Conservation (phyloP, 2,797 vertebrate genomes). For the Bovichtus variegatus region DNA sequence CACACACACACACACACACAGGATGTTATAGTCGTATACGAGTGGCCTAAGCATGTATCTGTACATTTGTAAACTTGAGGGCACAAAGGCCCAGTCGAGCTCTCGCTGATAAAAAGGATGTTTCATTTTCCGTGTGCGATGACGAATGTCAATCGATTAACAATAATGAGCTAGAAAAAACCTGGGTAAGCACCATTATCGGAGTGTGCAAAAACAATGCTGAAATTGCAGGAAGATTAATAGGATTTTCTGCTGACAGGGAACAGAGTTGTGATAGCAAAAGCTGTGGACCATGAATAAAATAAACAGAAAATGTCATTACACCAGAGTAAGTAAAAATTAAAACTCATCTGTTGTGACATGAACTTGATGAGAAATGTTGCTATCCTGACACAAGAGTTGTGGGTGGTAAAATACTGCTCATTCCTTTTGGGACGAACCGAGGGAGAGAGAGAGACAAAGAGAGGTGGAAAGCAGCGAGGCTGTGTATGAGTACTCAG, state of each 20-base stretch:
- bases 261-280: constrained; percentile 64
- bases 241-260: constrained; percentile 74
- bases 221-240: constrained; percentile 73
- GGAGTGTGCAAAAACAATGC: constrained; percentile 65
- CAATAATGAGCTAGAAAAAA: constrained; percentile 65
- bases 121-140: constrained; percentile 51
- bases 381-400: constrained; percentile 49
- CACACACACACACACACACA: background rate
- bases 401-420: constrained; percentile 45
- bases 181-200: constrained; percentile 60
- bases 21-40: background rate
- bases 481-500: background rate
- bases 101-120: constrained; percentile 27
- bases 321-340: constrained; percentile 68
- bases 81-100: background rate
- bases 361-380: constrained; percentile 57
- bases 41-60: background rate
- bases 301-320: constrained; percentile 72
- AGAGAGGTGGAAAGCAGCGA: background rate
- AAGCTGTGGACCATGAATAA: constrained; percentile 66
- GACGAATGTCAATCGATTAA: constrained; percentile 62
- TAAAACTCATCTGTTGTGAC: constrained; percentile 66
- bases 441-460: constrained; percentile 1
- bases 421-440: constrained; percentile 22
- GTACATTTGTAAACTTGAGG: background rate